Evolutionary conservation across 2,113 vertebrate species (phyloP).

Genomic region (Thomomys bottae): DNA sequence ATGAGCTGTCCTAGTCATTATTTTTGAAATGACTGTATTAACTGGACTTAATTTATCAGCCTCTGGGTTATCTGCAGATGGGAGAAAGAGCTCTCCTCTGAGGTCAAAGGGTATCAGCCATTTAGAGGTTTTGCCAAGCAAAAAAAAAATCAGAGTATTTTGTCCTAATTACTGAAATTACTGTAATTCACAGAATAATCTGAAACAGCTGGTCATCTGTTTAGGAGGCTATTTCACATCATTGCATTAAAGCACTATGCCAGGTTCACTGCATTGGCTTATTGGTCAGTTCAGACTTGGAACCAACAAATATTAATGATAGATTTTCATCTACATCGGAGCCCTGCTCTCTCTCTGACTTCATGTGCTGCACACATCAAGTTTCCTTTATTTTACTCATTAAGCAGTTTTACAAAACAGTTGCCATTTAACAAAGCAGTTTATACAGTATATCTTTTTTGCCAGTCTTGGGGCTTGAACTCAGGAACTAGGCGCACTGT

Average conservation of each 20-base stretch:
- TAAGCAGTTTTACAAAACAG: too few species aligned
- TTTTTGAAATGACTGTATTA: conserved; percentile 25
- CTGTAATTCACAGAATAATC: conserved; percentile 67
- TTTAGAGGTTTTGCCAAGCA: conserved; percentile 42
- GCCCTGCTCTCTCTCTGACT: not conserved
- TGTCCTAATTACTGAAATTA: conserved; percentile 70
- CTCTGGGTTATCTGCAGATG: not conserved
- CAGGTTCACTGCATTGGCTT: not conserved
- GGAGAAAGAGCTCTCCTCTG: not conserved
- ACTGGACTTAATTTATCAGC: conserved; percentile 28
- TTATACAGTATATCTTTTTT: too few species aligned
- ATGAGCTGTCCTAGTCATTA: not conserved
- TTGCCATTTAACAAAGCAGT: too few species aligned
- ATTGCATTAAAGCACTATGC: not conserved
- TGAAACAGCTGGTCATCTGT: conserved; percentile 64
- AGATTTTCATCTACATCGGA: not conserved
- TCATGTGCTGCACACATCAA: not conserved
- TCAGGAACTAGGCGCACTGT: too few species aligned
- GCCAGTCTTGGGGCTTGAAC: too few species aligned
- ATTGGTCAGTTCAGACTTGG: not conserved
- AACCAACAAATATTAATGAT: not conserved
- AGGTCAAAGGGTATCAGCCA: conserved; percentile 18
- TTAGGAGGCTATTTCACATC: conserved; percentile 50
- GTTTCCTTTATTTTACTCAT: not conserved
- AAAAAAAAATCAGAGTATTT: conserved; percentile 18